Percentiles rank a stretch among this genome's conserved stretches.
phyloP scores from a whole-genome alignment of 2,888 invertebrate genomes.

The Hydrotaea cyrtoneurina region DNA sequence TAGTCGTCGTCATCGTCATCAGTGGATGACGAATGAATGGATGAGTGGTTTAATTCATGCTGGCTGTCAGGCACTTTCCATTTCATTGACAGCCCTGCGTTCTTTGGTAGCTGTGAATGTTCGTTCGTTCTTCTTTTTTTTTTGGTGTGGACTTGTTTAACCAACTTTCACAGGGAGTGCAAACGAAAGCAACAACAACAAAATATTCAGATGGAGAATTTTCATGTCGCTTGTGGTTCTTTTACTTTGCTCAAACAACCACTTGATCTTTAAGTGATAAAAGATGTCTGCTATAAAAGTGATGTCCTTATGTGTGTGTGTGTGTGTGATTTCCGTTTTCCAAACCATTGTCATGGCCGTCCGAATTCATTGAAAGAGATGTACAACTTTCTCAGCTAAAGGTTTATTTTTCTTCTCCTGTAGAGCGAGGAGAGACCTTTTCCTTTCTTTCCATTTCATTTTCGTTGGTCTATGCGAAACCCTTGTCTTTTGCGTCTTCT shows the following conservation, averaged over 20 bases:
- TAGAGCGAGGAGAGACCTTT: slow-evolving; percentile 13
- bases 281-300: not conserved
- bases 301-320: not conserved
- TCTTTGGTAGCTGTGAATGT: not conserved
- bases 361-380: not conserved
- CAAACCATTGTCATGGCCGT: not conserved
- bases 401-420: slow-evolving; percentile 1
- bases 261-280: slow-evolving; percentile 56
- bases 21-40: slow-evolving; percentile 30
- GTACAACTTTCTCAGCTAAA: slow-evolving; percentile 46
- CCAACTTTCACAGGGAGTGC: slow-evolving; percentile 40
- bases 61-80: slow-evolving; percentile 62
- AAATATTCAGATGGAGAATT: not conserved
- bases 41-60: slow-evolving; percentile 60
- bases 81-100: slow-evolving; percentile 56
- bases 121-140: not conserved
- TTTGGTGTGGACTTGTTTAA: slow-evolving; percentile 55
- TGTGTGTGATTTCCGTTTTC: slow-evolving; percentile 37
- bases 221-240: slow-evolving; percentile 24
- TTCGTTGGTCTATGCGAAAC: slow-evolving; percentile 11
- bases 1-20: not conserved
- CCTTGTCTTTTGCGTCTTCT: slow-evolving; percentile 43
- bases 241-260: not conserved
- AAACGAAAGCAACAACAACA: slow-evolving; percentile 33
- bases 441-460: slow-evolving; percentile 32